Conservation (phyloP, 2,113 vertebrate species). For the Periophthalmus modestus region DNA sequence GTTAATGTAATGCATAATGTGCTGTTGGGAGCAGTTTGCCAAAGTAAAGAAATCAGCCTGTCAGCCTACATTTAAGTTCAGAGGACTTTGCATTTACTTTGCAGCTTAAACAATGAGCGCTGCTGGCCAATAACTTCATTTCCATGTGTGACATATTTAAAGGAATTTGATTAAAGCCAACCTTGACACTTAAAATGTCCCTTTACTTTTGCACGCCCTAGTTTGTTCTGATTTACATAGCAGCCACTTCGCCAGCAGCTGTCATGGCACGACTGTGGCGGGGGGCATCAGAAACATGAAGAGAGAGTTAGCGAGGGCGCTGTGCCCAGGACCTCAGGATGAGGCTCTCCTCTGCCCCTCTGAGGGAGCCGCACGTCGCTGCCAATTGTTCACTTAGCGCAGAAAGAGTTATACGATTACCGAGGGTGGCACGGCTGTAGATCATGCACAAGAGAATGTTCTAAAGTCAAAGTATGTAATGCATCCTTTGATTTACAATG, state of each 20-base stretch:
- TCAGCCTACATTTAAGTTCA: neutral
- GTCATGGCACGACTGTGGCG: neutral
- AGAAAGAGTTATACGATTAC: neutral
- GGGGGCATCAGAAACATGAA: conserved; percentile 13
- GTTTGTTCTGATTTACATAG: conserved; percentile 4
- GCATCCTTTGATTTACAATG: neutral
- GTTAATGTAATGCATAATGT: neutral
- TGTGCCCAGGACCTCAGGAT: conserved; percentile 12
- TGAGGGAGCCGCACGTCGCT: neutral
- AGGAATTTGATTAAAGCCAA: neutral
- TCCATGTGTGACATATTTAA: neutral
- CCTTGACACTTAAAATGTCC: conserved; percentile 4
- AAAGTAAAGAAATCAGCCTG: neutral
- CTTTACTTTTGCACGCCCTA: neutral
- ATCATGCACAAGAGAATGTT: neutral
- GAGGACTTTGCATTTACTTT: neutral
- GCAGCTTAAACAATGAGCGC: neutral
- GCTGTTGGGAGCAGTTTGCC: neutral
- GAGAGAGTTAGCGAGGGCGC: conserved; percentile 8
- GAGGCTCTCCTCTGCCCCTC: conserved; percentile 13
- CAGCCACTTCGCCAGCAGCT: neutral
- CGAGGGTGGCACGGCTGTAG: neutral
- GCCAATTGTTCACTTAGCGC: conserved; percentile 16
- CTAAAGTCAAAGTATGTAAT: neutral
- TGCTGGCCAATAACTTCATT: neutral